phyloP scores from a whole-genome alignment of 2,113 vertebrate genomes.

The Eolophus roseicapilla region DNA sequence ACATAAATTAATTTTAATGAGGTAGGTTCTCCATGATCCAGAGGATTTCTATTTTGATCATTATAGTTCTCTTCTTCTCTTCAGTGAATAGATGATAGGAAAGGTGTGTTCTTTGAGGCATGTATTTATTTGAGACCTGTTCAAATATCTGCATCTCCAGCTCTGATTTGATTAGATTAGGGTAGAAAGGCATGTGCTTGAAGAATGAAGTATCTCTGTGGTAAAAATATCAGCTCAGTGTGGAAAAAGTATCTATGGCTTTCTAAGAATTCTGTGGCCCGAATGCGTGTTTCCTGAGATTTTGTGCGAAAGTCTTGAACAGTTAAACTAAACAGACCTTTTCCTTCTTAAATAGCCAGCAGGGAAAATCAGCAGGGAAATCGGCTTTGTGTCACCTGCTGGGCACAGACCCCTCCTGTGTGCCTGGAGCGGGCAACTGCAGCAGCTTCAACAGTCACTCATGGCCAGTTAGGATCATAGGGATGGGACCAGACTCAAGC shows the following conservation, averaged over 20 bases:
- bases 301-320: not conserved
- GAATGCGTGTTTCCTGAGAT: not conserved
- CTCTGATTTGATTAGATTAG: not conserved
- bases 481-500: fast-evolving
- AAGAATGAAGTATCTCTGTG: not conserved
- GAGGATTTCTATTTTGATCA: not conserved
- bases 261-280: not conserved
- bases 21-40: not conserved
- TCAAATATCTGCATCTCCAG: not conserved
- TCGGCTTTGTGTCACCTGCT: not conserved
- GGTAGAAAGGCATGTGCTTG: not conserved
- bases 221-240: not conserved
- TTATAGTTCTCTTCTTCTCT: not conserved
- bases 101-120: not conserved
- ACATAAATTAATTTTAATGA: not conserved
- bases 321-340: not conserved
- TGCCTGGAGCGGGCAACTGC: not conserved
- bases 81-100: not conserved
- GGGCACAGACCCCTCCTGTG: not conserved
- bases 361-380: not conserved
- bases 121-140: not conserved
- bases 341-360: not conserved
- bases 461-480: not conserved
- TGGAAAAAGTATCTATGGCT: not conserved
- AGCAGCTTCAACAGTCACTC: fast-evolving